Evolutionary conservation across 2,888 invertebrate genomes (phyloP).

Genomic region (Slavum lentiscoides): DNA sequence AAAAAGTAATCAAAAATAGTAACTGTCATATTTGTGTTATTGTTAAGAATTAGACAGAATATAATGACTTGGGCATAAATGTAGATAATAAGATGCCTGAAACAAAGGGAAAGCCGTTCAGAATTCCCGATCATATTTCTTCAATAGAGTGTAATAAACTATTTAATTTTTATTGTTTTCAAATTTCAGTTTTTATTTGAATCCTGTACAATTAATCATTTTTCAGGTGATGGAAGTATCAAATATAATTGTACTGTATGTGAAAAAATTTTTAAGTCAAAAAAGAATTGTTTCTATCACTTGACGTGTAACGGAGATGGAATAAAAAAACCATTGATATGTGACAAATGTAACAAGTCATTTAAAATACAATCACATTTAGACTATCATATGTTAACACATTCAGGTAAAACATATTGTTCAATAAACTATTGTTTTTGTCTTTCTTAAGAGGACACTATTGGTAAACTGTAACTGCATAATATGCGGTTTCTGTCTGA

Average conservation of each 20-base stretch:
- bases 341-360: slow-evolving; percentile 31
- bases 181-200: neutral
- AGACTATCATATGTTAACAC: slow-evolving; percentile 48
- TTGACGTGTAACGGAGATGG: slow-evolving; percentile 41
- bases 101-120: slow-evolving; percentile 34
- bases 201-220: neutral
- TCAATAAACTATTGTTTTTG: neutral
- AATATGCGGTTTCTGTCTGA: too few species aligned
- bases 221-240: slow-evolving; percentile 36
- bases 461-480: too few species aligned
- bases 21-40: neutral
- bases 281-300: slow-evolving; percentile 49
- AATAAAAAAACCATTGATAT: slow-evolving; percentile 25
- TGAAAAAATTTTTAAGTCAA: slow-evolving; percentile 40
- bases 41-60: neutral
- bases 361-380: slow-evolving; percentile 50
- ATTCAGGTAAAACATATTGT: slow-evolving; percentile 36
- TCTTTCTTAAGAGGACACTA: neutral
- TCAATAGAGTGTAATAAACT: slow-evolving; percentile 24
- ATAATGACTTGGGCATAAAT: neutral
- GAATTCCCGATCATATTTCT: slow-evolving; percentile 42
- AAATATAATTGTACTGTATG: slow-evolving; percentile 46
- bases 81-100: neutral
- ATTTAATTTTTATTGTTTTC: neutral
- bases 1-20: neutral